A percentile compares a stretch with the other conserved stretches of the same genome.
phyloP scores from a whole-genome alignment of 2,797 vertebrate species.

The Malurus leucopterus region DNA sequence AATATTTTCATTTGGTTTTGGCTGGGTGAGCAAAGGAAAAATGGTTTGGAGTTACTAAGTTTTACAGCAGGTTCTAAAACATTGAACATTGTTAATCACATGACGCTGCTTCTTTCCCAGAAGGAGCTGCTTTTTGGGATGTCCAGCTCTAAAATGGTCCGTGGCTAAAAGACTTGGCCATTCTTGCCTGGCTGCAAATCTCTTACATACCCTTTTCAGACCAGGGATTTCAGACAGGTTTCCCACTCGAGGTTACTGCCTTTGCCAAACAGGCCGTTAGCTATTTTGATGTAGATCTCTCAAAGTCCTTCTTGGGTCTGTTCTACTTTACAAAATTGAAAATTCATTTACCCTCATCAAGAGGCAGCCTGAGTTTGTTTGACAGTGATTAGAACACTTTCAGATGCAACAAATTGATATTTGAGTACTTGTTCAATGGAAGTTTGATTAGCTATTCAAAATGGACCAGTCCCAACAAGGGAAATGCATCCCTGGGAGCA shows the following conservation, averaged over 20 bases:
- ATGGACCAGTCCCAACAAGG: background rate
- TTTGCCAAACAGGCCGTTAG: background rate
- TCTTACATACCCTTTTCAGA: background rate
- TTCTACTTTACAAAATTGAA: background rate
- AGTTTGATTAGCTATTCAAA: conserved; percentile 45
- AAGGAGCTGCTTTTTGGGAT: background rate
- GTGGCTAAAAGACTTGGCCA: background rate
- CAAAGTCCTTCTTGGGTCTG: background rate
- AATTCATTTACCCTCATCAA: background rate
- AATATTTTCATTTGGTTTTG: background rate
- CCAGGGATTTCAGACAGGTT: background rate
- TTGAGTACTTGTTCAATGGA: background rate
- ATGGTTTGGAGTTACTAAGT: background rate
- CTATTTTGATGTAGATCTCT: background rate
- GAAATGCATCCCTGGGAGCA: background rate
- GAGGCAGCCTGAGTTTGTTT: background rate
- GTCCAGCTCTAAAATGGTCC: background rate
- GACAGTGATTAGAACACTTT: conserved; percentile 17
- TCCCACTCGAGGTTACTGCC: background rate
- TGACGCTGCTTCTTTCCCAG: background rate
- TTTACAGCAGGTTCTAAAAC: background rate
- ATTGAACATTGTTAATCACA: background rate
- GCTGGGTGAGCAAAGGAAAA: background rate
- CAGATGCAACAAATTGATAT: background rate
- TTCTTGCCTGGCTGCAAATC: background rate